Conservation (phyloP, 1,140 invertebrate species). For the Colletes gigas region DNA sequence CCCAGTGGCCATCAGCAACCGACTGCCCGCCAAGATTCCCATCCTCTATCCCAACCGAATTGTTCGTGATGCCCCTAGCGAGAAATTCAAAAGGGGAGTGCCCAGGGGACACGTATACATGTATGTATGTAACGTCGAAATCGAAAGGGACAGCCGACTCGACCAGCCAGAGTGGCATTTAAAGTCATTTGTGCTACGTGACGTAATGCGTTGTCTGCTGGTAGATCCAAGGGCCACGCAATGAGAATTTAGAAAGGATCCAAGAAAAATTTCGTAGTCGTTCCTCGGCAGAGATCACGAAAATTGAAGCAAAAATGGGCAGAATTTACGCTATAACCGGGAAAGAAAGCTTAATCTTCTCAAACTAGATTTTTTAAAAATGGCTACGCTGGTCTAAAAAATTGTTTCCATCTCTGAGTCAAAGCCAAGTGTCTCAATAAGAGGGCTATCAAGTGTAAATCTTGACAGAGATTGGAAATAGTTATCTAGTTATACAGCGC, state of each 20-base stretch:
- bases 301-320: too few relatives aligned
- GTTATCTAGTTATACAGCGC: too few relatives aligned
- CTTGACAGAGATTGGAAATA: too few relatives aligned
- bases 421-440: too few relatives aligned
- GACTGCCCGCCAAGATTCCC: conserved; percentile 26
- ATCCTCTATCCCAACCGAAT: conserved; percentile 16
- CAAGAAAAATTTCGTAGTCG: conserved; percentile 8
- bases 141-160: conserved; percentile 44
- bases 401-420: too few relatives aligned
- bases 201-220: conserved; percentile 40
- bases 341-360: too few relatives aligned
- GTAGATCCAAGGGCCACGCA: background rate
- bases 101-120: background rate
- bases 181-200: conserved; percentile 49
- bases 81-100: conserved; percentile 43
- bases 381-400: too few relatives aligned
- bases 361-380: too few relatives aligned
- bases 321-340: too few relatives aligned
- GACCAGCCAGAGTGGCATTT: conserved; percentile 42
- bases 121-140: conserved; percentile 21
- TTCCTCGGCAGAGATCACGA: background rate
- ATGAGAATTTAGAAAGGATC: background rate
- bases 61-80: conserved; percentile 29
- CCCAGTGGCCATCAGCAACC: background rate
- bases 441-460: too few relatives aligned